phyloP scores from a whole-genome alignment of 1,140 invertebrate species.

The Sesamia nonagrioides region DNA sequence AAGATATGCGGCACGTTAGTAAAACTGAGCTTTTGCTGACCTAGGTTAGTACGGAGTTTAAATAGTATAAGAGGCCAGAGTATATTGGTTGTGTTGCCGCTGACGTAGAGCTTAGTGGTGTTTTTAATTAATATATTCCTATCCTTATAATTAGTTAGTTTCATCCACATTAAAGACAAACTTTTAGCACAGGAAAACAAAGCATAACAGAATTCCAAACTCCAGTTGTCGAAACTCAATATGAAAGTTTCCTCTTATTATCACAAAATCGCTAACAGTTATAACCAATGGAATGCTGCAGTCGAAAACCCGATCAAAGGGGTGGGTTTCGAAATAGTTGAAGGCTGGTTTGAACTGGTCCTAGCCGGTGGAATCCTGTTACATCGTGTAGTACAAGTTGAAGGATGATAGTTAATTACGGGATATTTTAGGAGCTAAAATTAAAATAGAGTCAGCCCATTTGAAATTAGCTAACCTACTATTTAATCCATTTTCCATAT shows the following conservation, averaged over 20 bases:
- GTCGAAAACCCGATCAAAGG: constrained; percentile 69
- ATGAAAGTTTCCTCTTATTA: constrained; percentile 45
- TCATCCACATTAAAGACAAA: constrained; percentile 3
- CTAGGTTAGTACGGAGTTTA: too few species aligned
- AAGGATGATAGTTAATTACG: neutral
- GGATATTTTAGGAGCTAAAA: too few species aligned
- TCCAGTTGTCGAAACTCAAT: constrained; percentile 21
- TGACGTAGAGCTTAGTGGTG: too few species aligned
- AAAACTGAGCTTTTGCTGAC: too few species aligned
- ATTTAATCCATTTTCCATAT: too few species aligned
- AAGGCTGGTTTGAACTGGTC: constrained; percentile 60
- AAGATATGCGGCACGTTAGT: too few species aligned
- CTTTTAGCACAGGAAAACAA: neutral
- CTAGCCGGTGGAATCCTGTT: constrained; percentile 59
- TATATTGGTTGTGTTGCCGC: too few species aligned
- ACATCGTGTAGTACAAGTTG: constrained; percentile 54
- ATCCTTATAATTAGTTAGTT: neutral
- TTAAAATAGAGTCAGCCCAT: too few species aligned
- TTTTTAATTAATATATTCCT: neutral
- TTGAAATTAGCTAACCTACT: too few species aligned
- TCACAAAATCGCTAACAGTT: constrained; percentile 46
- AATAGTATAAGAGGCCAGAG: too few species aligned
- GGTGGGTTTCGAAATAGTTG: constrained; percentile 70
- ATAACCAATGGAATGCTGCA: constrained; percentile 66
- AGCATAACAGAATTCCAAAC: constrained; percentile 3